Evolutionary conservation across 1,140 invertebrate species (phyloP), one percentile per base, ranked within the genome.

Genomic region (Subanguina moxae): DNA sequence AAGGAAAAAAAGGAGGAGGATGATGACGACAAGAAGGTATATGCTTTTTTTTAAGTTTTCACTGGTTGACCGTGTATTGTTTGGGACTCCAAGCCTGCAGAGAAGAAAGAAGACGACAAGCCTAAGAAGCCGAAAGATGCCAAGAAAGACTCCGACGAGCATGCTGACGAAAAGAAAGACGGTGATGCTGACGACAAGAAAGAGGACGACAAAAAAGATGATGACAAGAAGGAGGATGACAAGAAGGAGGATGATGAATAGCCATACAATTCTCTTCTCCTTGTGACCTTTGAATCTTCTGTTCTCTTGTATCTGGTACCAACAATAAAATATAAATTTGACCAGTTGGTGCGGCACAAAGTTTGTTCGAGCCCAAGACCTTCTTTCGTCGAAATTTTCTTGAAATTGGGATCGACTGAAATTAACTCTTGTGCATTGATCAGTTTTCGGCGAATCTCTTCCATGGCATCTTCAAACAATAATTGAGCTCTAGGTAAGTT

Each of bases 121-220:
- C n/a, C n/a, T n/a, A n/a, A 75, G 46, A 66, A 75, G 57, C 32
- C 46, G 65, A 45, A 67, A 15, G 66, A 74, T 30, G 65, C 28
- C 17, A 70, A 68, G 27, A 70, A 67, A n/a, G 66, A 68, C 17
- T 28, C 28, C 9, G 46, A 69, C 32, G 28, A 25, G 11, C 21
- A 3, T 13, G 59, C 25, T 57, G 64, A 65, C 23, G 64, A 65
- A 30, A 65, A 65, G 64, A 65, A 65, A 13, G 62, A 65, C 57
- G 64, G 42, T 13, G 64, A 25, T 57, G 21, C 23, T 62, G 46
- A 43, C 27, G 59, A 65, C 25, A 67, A 65, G 30, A 65, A 65
- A 46, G 64, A 65, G 5, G 64, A 61, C 13, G 64, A 65, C 7
- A 65, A 65, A 15, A 65, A 65, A 17, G n/a, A n/a, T n/a, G 27